Base-by-base conservation (phyloP, 2,888 invertebrate species). In the Cheilosia scutellata region DNA sequence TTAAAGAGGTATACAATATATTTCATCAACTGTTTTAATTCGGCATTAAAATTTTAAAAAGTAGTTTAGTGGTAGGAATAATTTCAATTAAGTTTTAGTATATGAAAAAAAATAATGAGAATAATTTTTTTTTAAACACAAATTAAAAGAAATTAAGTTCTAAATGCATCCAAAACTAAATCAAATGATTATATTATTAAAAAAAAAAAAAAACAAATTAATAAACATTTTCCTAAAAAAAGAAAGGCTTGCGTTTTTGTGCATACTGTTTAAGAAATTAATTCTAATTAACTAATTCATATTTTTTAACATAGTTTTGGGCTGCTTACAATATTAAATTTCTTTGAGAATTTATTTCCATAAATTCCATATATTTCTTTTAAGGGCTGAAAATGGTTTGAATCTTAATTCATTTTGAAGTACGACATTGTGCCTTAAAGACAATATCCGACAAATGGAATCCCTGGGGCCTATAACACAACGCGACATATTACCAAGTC, bases 141-240 rank as follows among this genome's bases (percentile, higher is more conserved):
- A 25, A 58, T 47, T 3, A 53, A 58, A 58, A 27, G 13, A 37
- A 55, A 49, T 44, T 3, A 31, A 58, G 40, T 44, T 49, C 25
- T 47, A 71, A 47, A 47, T 71, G 57, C 31, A 53, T 44, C 40
- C 20, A 62, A 2, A 58, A 33, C 5, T 7, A 66, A 58, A 49
- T 37, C 37, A 40, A 58, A 75, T 58, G 20, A 66, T 40, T 75
- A 53, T 40, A 57, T 33, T 65, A 75, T 25, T 57, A n/a, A 75
- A 57, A 75, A 9, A 4, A 9, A 37, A 37, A 29, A n/a, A n/a
- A n/a, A n/a, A n/a, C n/a, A 29, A 82, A 71, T 71, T 40, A 82
- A 83, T 55, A 78, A 82, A 66, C 5, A 66, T 66, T 83, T 83
- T 83, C 82, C 66, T 82, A 82, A 72, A 77, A 82, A 71, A 20